These are phyloP conservation scores for Eueides isabella DNA, from an alignment of 1,140 invertebrate species.

Conservation along the genomic window DNA sequence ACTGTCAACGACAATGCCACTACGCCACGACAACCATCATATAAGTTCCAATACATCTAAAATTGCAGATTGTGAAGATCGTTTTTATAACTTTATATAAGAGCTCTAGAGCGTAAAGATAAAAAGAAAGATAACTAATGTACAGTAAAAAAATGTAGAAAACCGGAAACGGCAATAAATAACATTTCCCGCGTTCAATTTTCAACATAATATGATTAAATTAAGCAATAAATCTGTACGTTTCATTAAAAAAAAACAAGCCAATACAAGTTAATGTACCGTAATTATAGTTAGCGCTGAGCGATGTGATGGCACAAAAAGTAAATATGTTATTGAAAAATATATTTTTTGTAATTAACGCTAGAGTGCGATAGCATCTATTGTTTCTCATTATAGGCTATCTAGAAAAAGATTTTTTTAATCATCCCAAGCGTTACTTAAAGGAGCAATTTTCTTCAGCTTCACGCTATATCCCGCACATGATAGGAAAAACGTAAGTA, in stretches of 20 bases:
- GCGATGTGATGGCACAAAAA: background rate
- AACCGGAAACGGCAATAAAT: slow-evolving; percentile 1
- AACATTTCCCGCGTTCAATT: background rate
- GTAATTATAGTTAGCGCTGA: background rate
- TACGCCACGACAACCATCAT: too few relatives aligned
- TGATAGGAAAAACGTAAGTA: too few relatives aligned
- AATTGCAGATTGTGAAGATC: too few relatives aligned
- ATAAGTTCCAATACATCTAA: too few relatives aligned
- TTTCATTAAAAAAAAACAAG: background rate
- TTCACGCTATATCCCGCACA: too few relatives aligned
- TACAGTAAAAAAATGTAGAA: background rate
- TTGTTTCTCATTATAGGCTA: background rate
- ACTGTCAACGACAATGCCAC: too few relatives aligned
- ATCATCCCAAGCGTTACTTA: background rate
- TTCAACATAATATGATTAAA: slow-evolving; percentile 5
- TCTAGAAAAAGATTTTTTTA: background rate
- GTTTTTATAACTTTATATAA: too few relatives aligned
- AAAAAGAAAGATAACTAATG: too few relatives aligned
- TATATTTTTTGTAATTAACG: background rate
- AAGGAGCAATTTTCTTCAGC: background rate
- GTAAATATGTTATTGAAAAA: slow-evolving; percentile 7
- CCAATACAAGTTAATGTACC: slow-evolving; percentile 3
- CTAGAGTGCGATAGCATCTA: background rate
- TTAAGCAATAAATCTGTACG: slow-evolving; percentile 9
- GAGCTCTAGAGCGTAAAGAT: too few relatives aligned